Evolutionary conservation across 2,888 invertebrate species (phyloP), one percentile per base, ranked within the genome.

Genomic region (Ophonus ardosiacus): DNA sequence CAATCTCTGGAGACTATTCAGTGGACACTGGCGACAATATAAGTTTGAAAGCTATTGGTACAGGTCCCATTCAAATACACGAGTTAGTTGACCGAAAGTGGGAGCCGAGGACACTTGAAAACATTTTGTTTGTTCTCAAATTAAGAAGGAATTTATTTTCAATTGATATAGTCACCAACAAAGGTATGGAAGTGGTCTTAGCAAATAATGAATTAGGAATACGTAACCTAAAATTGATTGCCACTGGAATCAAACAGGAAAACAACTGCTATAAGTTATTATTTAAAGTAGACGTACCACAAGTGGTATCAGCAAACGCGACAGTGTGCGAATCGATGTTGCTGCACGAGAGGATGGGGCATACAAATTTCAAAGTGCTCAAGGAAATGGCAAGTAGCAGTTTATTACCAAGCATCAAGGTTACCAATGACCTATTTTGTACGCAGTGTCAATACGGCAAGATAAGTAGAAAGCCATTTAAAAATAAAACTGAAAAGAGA

Each of bases 81-180:
- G 76, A 7, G 8, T 76, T 38, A n/a, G 24, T 24, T 7, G n/a
- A 76, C 76, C 7, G 76, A 76, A 24, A 68, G 21, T 68, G 31
- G 68, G 68, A 68, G 21, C 68, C 31, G 10, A 17, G 68, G n/a
- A 68, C 7, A 18, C 68, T 68, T 4, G 68, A 18, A 84, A 78
- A 13, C 7, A 56, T 84, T 21, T 31, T 61, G 18, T 80, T 8
- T 56, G 59, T 56, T 7, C 31, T 18, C 13, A 21, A 24, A 7
- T 68, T 68, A 68, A 68, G 21, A 21, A 68, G 21, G 10, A 68
- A 68, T 10, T 74, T 90, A 13, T 89, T 90, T 81, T 90, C 89
- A 0, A 89, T 90, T 85, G 90, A 89, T 0, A 87, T 81, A 0
- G 82, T 87, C 1, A 88, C 88, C 1, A 86, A 87, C 10, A 88